Evolutionary conservation across 2,113 vertebrate species (phyloP).

Genomic region (Brevimyrus niger): DNA sequence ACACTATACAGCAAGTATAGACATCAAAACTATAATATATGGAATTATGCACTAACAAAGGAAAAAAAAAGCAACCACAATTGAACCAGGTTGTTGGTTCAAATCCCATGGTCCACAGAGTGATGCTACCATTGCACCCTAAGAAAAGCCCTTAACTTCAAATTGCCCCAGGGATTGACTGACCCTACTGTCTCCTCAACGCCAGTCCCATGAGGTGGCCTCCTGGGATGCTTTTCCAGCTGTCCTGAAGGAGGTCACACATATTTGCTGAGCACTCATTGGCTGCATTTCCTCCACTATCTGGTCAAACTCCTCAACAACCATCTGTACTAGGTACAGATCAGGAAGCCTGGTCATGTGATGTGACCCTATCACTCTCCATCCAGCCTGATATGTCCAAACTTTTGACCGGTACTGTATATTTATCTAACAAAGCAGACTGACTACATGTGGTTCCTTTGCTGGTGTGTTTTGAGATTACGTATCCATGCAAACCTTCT

Average conservation of each 20-base stretch:
- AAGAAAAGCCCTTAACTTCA: not conserved
- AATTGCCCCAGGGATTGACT: not conserved
- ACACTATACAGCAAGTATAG: not conserved
- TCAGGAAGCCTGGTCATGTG: not conserved
- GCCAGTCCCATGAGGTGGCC: not conserved
- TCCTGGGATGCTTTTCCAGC: not conserved
- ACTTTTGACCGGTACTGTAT: not conserved
- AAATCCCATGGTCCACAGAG: not conserved
- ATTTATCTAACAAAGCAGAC: not conserved
- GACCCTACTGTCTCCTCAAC: not conserved
- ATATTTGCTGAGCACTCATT: not conserved
- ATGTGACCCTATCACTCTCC: not conserved
- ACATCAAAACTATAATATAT: not conserved
- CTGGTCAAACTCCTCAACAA: not conserved
- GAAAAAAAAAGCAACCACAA: not conserved
- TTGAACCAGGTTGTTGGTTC: not conserved
- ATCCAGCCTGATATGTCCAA: not conserved
- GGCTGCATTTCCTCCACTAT: not conserved
- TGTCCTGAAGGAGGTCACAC: not conserved
- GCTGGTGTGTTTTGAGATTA: slow-evolving; percentile 60
- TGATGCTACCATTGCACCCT: not conserved
- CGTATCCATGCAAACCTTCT: slow-evolving; percentile 56
- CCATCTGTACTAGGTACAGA: not conserved
- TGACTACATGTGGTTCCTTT: slow-evolving; percentile 42
- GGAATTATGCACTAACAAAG: not conserved